These are phyloP conservation scores for Natrix natrix DNA, from an alignment of 2,797 vertebrate genomes.

Conservation along the genomic window DNA sequence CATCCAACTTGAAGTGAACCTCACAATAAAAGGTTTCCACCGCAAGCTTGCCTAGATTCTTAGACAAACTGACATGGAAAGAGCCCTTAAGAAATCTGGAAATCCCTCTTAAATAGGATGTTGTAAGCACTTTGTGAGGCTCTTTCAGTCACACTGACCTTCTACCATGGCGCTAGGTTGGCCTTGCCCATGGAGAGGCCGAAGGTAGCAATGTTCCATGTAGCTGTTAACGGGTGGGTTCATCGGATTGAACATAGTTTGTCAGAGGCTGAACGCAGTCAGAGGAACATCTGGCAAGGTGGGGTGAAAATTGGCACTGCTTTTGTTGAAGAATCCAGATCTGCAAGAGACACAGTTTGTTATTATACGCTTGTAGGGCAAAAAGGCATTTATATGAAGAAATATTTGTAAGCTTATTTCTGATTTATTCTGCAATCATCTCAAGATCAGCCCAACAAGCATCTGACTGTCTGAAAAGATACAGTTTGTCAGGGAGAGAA, in stretches of 20 bases:
- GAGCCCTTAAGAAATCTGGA: not conserved
- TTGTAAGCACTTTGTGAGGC: not conserved
- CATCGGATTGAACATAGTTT: conserved; percentile 85
- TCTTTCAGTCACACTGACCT: conserved; percentile 70
- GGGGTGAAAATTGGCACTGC: conserved; percentile 59
- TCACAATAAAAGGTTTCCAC: not conserved
- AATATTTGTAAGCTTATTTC: not conserved
- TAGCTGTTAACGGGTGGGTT: conserved; percentile 78
- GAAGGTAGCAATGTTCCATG: conserved; percentile 87
- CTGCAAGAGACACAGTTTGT: conserved; percentile 10
- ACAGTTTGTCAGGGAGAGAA: not conserved
- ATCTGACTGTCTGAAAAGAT: not conserved
- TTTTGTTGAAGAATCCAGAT: not conserved
- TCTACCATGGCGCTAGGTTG: conserved; percentile 78
- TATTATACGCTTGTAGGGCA: not conserved
- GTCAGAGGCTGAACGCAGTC: conserved; percentile 62
- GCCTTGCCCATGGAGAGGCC: conserved; percentile 76
- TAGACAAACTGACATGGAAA: not conserved
- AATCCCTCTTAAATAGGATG: not conserved
- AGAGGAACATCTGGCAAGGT: conserved; percentile 73
- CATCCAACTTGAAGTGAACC: not conserved
- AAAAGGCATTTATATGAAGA: not conserved
- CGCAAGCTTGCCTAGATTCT: too few relatives aligned
- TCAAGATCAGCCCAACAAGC: not conserved
- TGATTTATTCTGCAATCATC: not conserved